phyloP scores from a whole-genome alignment of 92 coral and sea anemone species.

The Metridium senile region DNA sequence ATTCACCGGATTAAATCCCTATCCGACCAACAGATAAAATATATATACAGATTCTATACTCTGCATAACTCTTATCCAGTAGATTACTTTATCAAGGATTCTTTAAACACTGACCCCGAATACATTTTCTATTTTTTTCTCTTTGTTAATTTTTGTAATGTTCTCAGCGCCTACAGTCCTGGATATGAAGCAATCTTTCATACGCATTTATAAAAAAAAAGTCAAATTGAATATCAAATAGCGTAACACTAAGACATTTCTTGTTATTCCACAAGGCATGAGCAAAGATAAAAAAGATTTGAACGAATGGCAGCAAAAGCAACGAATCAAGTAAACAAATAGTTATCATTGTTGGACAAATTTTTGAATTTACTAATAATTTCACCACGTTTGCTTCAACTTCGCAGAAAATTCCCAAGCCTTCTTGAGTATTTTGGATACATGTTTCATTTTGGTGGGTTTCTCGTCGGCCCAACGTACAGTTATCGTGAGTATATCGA shows the following conservation, averaged over 20 bases:
- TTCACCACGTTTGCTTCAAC: background rate
- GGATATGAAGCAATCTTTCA: too few relatives aligned
- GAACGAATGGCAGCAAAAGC: constrained; percentile 58
- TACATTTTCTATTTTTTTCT: too few relatives aligned
- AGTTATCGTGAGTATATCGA: constrained; percentile 70
- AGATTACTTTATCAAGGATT: too few relatives aligned
- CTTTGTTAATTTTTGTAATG: too few relatives aligned
- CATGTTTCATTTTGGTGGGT: constrained; percentile 68
- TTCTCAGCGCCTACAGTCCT: too few relatives aligned
- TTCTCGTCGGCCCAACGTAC: constrained; percentile 77
- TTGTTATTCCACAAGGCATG: constrained; percentile 28
- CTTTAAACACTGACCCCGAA: too few relatives aligned
- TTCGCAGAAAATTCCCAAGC: constrained; percentile 63
- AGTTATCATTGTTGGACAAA: background rate
- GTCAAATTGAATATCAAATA: too few relatives aligned
- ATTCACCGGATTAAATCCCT: too few relatives aligned
- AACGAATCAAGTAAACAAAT: constrained; percentile 49
- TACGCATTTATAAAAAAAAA: too few relatives aligned
- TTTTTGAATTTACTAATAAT: background rate
- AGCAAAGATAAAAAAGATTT: constrained; percentile 47
- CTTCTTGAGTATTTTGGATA: constrained; percentile 80
- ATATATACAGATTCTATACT: too few relatives aligned
- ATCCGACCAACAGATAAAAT: too few relatives aligned
- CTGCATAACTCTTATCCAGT: too few relatives aligned
- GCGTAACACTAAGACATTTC: background rate